Conservation (phyloP, 1,140 invertebrate species). For the Diuraphis noxia region DNA sequence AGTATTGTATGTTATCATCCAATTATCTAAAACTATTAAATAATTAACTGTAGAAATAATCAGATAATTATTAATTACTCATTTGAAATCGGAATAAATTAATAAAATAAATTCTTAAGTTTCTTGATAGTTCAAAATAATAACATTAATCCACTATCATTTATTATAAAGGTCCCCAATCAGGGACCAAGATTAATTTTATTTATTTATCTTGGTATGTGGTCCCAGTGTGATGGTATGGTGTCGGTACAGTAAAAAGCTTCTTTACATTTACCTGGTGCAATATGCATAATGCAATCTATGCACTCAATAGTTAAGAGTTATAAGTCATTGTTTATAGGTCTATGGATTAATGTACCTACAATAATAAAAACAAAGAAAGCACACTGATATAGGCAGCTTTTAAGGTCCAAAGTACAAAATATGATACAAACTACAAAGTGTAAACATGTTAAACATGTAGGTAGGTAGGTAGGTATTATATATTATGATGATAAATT, state of each 20-base stretch:
- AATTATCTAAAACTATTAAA: slow-evolving; percentile 1
- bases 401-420: not conserved
- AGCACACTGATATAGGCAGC: not conserved
- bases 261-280: not conserved
- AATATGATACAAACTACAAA: slow-evolving; percentile 9
- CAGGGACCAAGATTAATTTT: too few relatives aligned
- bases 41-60: not conserved
- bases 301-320: not conserved
- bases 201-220: too few relatives aligned
- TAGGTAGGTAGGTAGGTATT: not conserved
- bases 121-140: not conserved
- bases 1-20: not conserved
- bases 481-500: too few relatives aligned
- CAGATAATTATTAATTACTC: not conserved
- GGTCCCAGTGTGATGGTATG: too few relatives aligned
- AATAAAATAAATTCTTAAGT: not conserved
- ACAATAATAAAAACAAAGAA: not conserved
- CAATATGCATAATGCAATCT: not conserved
- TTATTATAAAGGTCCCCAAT: not conserved
- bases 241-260: too few relatives aligned
- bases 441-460: not conserved
- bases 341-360: not conserved
- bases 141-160: not conserved
- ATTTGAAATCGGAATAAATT: not conserved
- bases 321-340: not conserved